Evolutionary conservation across 2,888 invertebrate genomes (phyloP), one percentile per base, ranked within the genome.

Genomic region (Orthosia cruda): DNA sequence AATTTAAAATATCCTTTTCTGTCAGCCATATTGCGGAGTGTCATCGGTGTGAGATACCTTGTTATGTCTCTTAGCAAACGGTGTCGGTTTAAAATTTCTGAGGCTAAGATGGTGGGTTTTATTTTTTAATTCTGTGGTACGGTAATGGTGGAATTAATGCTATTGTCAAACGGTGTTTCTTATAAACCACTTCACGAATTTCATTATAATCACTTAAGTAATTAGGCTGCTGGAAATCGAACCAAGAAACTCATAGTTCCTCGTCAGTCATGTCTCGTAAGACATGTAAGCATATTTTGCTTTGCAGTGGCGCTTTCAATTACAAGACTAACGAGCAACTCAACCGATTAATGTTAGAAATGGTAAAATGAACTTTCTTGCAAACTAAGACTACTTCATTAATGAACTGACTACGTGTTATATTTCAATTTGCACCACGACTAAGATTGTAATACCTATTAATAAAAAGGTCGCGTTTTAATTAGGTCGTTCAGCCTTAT

Each of bases 1-100:
- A 87, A 85, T 85, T 87, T 85, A 87, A 85, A 85, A 85, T 79
- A 79, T 75, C 74, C 76, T 75, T 87, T 87, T 77, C 71, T 67
- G 62, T 77, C 61, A 57, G 16, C 49, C 55, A 62, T 80, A 58
- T 71, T 81, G 50, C 15, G 61, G 45, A 65, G 81, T 66, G 68
- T 68, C 70, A 54, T 20, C 32, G 69, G 63, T n/a, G 61, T 26
- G 13, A 49, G 23, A n/a, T 64, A 49, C n/a, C 54, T 64, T 55
- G 49, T 71, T 78, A n/a, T 70, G 49, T 63, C 20, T 55, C 32
- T 57, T 67, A 65, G 26, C 20, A 58, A 50, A 80, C 57, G 61
- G 45, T 71, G 45, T 47, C n/a, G 13, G 45, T 63, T 54, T 58
- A 16, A 54, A 55, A 62, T 65, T 65, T 50, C 65, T 26, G 20